Evolutionary conservation across 2,797 vertebrate genomes (phyloP).

Genomic region (Furcifer pardalis): DNA sequence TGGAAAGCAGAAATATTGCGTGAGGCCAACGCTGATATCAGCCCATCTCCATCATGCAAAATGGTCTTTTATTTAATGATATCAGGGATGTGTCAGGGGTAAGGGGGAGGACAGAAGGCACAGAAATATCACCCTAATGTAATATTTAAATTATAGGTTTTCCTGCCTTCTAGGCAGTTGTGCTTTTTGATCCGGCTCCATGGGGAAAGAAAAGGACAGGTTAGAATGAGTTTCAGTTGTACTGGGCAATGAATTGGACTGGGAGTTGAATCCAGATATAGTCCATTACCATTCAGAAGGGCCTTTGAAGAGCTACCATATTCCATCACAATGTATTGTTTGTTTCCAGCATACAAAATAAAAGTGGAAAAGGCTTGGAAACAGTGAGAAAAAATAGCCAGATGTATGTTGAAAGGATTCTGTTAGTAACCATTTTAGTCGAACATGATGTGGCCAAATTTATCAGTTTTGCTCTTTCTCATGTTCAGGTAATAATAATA

Average conservation of each 20-base stretch:
- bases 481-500: no score
- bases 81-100: conserved; percentile 56
- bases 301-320: background rate
- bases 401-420: background rate
- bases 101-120: background rate
- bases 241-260: no score
- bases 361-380: no score
- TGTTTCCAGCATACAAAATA: background rate
- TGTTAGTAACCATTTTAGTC: background rate
- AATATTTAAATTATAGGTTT: conserved; percentile 51
- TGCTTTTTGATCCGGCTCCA: conserved; percentile 48
- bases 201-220: background rate
- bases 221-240: background rate
- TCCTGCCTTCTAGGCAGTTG: conserved; percentile 5
- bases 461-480: no score
- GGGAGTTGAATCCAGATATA: background rate
- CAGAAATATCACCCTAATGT: conserved; percentile 26
- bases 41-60: conserved; percentile 66
- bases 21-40: conserved; percentile 58
- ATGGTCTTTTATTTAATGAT: conserved; percentile 73
- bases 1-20: conserved; percentile 74
- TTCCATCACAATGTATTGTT: background rate
- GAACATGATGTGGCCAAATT: no score
- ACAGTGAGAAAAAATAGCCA: background rate
- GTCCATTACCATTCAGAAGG: background rate